Base-by-base conservation (phyloP, 2,888 invertebrate species). In the Hemicrepidius hirtus region DNA sequence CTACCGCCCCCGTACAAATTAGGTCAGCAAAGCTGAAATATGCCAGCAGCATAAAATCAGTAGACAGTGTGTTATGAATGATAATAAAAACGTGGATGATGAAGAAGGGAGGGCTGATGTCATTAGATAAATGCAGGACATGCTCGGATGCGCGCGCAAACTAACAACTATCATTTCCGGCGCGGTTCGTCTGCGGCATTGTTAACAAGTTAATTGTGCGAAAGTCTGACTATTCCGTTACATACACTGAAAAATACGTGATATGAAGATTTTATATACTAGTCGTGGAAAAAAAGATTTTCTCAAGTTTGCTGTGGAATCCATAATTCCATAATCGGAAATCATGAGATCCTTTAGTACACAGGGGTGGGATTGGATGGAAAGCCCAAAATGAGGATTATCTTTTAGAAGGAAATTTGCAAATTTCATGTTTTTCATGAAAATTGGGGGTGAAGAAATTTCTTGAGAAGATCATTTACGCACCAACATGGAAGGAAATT, bases 151-250 rank as follows among this genome's bases (percentile, higher is more conserved):
- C 64, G 49, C 64, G 49, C 57, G 57, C 60, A 57, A 66, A 66
- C 71, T 66, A 71, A 53, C 69, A 62, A 69, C 69, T 50, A 68
- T 53, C 44, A 69, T 64, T 69, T 69, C 69, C 69, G 60, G 69
- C 63, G 63, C 53, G 62, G 50, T 53, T 69, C 62, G 69, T 66
- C 71, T 65, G 57, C 64, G 65, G 65, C 71, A 66, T 71, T 71
- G 71, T 71, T 71, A 71, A 71, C 63, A 66, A 66, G 41, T 35
- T 71, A 71, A 71, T 71, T 71, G 64, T 71, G 71, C 65, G 65
- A 71, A 65, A 57, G 71, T 46, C 50, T 57, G 41, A 50, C 49
- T 40, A 65, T 46, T 44, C 32, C 32, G 37, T 59, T 59, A 59
- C 59, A 20, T 59, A 37, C n/a, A 59, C 21, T 20, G 20, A 35